Conservation (phyloP, 2,113 vertebrate species). For the Cheilinus undulatus region DNA sequence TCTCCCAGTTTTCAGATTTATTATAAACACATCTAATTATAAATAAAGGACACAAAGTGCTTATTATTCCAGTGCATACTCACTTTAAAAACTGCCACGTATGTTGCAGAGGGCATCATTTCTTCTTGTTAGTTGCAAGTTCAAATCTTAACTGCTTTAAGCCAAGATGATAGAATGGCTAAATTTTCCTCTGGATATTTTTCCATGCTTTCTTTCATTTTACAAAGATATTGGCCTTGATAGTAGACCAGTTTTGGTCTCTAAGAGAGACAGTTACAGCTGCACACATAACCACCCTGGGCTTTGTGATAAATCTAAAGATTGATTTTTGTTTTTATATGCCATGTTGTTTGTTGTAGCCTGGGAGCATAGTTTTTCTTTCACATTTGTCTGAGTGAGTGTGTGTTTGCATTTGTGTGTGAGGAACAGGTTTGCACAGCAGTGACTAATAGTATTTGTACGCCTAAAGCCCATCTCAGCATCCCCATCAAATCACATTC, state of each 20-base stretch:
- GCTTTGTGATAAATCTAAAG: constrained; percentile 36
- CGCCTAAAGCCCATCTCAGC: constrained; percentile 71
- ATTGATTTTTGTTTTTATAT: constrained; percentile 49
- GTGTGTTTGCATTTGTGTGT: constrained; percentile 22
- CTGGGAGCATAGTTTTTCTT: constrained; percentile 3
- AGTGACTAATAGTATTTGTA: constrained; percentile 82
- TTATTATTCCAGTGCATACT: too few species aligned
- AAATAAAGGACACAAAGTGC: too few species aligned
- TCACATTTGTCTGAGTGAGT: constrained; percentile 7
- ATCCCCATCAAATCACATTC: constrained; percentile 78
- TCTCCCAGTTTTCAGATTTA: background rate
- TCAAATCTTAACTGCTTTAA: constrained; percentile 2
- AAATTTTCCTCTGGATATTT: background rate
- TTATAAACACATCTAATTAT: too few species aligned
- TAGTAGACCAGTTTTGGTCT: constrained; percentile 19
- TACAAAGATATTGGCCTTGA: background rate
- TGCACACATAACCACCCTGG: constrained; percentile 18
- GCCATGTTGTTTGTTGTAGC: constrained; percentile 34
- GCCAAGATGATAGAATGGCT: background rate
- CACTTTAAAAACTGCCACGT: too few species aligned
- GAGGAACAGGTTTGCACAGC: constrained; percentile 72
- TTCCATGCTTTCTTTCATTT: constrained; percentile 38
- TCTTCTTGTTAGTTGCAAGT: background rate
- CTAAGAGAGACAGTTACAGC: constrained; percentile 22
- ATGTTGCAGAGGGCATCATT: background rate